Percentiles rank a stretch among this genome's conserved stretches.
Conservation (phyloP, 1,140 invertebrate genomes). For the Octopus sinensis region DNA sequence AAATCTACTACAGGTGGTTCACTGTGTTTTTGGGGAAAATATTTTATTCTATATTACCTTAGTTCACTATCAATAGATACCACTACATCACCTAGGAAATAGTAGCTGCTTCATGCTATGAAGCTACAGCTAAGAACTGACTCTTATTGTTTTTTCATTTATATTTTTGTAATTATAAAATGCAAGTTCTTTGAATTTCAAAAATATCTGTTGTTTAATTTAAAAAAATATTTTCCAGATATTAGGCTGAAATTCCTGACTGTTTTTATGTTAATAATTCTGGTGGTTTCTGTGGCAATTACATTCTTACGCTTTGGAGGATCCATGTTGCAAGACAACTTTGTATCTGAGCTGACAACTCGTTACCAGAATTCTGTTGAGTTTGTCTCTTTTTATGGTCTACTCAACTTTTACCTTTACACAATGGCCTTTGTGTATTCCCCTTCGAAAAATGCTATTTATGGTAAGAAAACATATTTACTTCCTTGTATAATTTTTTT, state of each 20-base stretch:
- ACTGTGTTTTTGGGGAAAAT: too few relatives aligned
- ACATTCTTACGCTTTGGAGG: constrained; percentile 81
- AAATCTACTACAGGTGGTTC: too few relatives aligned
- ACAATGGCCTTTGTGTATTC: constrained; percentile 93
- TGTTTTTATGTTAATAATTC: constrained; percentile 77
- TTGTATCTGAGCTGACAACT: constrained; percentile 80
- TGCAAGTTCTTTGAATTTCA: too few relatives aligned
- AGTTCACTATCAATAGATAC: too few relatives aligned
- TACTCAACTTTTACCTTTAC: constrained; percentile 91
- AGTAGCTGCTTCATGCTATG: too few relatives aligned
- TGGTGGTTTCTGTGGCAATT: constrained; percentile 74
- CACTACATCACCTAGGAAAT: too few relatives aligned
- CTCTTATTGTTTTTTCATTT: too few relatives aligned
- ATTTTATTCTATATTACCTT: too few relatives aligned
- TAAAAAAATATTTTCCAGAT: constrained; percentile 65
- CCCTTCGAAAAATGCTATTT: constrained; percentile 74
- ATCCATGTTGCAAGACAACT: constrained; percentile 87
- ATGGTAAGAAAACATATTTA: constrained; percentile 66
- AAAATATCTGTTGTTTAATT: not conserved
- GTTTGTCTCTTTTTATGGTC: constrained; percentile 92
- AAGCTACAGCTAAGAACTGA: too few relatives aligned
- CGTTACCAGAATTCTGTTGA: constrained; percentile 86
- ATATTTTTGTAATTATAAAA: too few relatives aligned
- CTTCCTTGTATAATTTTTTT: too few relatives aligned
- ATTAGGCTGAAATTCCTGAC: constrained; percentile 87